These are phyloP conservation scores for Callipepla californica DNA, from an alignment of 2,113 vertebrate species.

Conservation along the genomic window DNA sequence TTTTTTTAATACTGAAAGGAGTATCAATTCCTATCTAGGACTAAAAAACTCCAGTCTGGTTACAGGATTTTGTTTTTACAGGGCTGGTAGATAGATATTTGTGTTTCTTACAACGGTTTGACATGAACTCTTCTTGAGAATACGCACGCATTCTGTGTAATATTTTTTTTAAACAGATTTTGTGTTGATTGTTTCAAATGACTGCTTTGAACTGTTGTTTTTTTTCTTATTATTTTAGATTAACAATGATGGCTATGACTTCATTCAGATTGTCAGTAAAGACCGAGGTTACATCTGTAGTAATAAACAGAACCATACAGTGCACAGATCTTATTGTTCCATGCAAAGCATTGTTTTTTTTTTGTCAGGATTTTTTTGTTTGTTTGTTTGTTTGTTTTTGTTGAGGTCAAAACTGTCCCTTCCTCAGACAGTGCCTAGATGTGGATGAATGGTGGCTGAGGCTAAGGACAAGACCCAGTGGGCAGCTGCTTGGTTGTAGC, in stretches of 20 bases:
- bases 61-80: background rate
- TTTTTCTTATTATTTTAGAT: background rate
- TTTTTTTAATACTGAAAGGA: background rate
- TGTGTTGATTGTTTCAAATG: background rate
- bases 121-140: background rate
- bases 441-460: background rate
- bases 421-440: background rate
- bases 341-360: background rate
- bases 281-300: background rate
- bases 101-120: background rate
- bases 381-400: background rate
- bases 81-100: background rate
- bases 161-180: background rate
- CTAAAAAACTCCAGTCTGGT: background rate
- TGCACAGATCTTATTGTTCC: background rate
- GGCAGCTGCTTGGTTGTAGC: background rate
- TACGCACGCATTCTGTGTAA: accelerated
- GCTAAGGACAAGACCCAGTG: background rate
- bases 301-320: background rate
- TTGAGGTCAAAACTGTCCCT: background rate
- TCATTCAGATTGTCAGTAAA: background rate
- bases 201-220: background rate
- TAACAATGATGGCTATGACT: background rate
- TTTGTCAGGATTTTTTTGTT: background rate
- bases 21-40: background rate